phyloP scores from a whole-genome alignment of 2,888 invertebrate genomes.

The Laothoe populi region DNA sequence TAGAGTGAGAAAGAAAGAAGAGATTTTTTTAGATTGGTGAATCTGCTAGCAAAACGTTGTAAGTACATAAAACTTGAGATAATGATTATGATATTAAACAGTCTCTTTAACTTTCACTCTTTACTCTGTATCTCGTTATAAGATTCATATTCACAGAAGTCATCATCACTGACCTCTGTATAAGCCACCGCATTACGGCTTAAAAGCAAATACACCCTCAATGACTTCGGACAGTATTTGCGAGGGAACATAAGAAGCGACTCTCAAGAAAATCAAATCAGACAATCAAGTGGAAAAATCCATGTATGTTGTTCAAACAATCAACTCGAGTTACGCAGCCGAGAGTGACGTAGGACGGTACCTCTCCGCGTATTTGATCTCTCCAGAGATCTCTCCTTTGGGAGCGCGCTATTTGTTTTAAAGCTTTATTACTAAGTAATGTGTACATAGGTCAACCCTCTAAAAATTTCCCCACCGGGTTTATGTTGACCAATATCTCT shows the following conservation, averaged over 20 bases:
- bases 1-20: too few species aligned
- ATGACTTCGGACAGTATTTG: slow-evolving; percentile 42
- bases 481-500: slow-evolving; percentile 78
- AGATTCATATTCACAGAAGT: too few species aligned
- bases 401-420: slow-evolving; percentile 80
- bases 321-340: slow-evolving; percentile 79
- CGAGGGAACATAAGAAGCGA: slow-evolving; percentile 59
- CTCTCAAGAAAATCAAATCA: slow-evolving; percentile 81
- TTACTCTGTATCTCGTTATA: too few species aligned
- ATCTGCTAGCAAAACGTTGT: too few species aligned
- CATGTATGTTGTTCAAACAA: slow-evolving; percentile 81
- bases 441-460: slow-evolving; percentile 83
- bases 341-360: slow-evolving; percentile 71
- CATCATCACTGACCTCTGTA: neutral
- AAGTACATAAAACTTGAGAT: too few species aligned
- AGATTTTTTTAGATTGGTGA: too few species aligned
- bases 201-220: slow-evolving; percentile 9
- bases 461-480: slow-evolving; percentile 63
- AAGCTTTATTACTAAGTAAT: slow-evolving; percentile 85
- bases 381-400: slow-evolving; percentile 55
- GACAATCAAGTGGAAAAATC: slow-evolving; percentile 85
- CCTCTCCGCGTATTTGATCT: slow-evolving; percentile 71
- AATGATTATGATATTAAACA: too few species aligned
- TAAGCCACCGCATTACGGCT: neutral
- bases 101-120: too few species aligned